Evolutionary conservation across 2,113 vertebrate genomes (phyloP).

Genomic region (Aythya baeri): DNA sequence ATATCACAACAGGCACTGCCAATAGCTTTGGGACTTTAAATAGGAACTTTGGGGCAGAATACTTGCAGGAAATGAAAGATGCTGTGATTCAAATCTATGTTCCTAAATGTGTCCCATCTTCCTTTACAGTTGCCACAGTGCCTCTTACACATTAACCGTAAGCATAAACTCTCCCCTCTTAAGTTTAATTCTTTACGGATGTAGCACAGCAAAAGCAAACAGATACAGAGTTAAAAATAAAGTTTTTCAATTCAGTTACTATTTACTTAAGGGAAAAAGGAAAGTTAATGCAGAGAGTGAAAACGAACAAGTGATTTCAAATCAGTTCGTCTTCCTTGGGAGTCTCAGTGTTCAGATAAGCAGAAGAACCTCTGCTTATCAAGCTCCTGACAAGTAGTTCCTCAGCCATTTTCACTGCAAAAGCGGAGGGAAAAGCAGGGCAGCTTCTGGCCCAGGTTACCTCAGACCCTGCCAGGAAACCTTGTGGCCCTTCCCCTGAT

Average conservation of each 20-base stretch:
- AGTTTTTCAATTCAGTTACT: neutral
- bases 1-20: neutral
- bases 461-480: neutral
- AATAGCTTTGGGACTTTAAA: neutral
- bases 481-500: neutral
- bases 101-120: neutral
- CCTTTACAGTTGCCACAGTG: neutral
- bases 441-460: neutral
- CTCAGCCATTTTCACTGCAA: neutral
- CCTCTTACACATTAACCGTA: neutral
- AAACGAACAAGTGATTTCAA: neutral
- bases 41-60: neutral
- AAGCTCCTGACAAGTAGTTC: neutral
- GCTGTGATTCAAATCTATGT: neutral
- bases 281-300: neutral
- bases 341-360: neutral
- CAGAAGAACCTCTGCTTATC: neutral
- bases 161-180: neutral
- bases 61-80: neutral
- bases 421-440: neutral
- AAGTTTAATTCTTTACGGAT: neutral
- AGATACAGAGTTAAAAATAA: neutral
- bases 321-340: neutral
- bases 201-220: neutral
- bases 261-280: neutral